Conservation (phyloP, 2,797 vertebrate species). For the Clarias fuscus region DNA sequence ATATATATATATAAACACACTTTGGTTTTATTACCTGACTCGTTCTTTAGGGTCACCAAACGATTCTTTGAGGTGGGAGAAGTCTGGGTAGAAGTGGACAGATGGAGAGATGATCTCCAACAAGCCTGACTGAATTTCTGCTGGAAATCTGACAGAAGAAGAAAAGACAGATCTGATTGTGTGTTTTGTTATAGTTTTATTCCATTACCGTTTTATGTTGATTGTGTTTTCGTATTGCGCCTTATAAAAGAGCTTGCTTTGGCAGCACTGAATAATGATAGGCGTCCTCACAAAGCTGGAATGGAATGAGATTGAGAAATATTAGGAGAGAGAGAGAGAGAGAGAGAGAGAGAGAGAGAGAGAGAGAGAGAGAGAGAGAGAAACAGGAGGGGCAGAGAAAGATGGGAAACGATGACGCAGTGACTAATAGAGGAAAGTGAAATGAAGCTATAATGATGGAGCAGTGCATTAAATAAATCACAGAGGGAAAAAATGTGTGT, state of each 20-base stretch:
- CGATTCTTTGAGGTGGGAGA: conserved; percentile 91
- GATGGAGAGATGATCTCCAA: conserved; percentile 96
- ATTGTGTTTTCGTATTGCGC: not conserved
- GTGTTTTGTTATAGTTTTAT: not conserved
- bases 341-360: no score
- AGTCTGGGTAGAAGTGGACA: conserved; percentile 95
- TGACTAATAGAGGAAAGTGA: conserved; percentile 12
- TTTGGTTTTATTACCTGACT: conserved; percentile 80
- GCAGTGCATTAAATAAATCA: not conserved
- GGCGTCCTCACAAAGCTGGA: not conserved
- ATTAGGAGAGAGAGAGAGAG: not conserved
- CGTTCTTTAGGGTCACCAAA: conserved; percentile 97
- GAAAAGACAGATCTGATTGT: not conserved
- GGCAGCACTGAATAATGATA: not conserved
- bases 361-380: not conserved
- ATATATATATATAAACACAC: no score
- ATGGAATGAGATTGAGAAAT: not conserved
- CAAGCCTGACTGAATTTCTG: conserved; percentile 91
- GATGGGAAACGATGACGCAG: not conserved
- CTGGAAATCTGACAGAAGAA: conserved; percentile 81
- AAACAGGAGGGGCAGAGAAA: not conserved
- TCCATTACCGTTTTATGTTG: not conserved
- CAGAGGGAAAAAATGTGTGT: not conserved
- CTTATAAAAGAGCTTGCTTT: not conserved
- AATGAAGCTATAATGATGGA: not conserved